Base-by-base conservation (phyloP, 1,140 invertebrate genomes). In the Ooceraea biroi region DNA sequence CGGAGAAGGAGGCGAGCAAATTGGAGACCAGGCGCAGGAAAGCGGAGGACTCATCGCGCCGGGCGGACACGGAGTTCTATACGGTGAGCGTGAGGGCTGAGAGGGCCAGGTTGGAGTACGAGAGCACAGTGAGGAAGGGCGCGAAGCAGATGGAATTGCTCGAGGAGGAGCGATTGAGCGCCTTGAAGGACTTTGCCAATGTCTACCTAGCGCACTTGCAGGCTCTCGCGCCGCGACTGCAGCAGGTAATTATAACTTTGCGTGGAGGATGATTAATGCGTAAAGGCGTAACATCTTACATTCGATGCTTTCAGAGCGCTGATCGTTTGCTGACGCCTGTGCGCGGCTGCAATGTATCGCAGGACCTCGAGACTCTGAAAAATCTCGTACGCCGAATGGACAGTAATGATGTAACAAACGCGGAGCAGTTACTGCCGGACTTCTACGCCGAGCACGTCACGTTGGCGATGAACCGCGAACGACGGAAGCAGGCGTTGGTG, bases 381-480 rank as follows among this genome's bases (percentile, higher is more conserved):
- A 95, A 96, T 89, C 94, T 96, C 50, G 96, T 95, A 89, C 96
- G 95, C 55, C 94, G 96, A 72, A 90, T 94, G 50, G 93, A 94
- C 60, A 92, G 86, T 50, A 91, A 91, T 82, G 93, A 94, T 7
- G 73, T 52, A 27, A 85, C 90, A 8, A 93, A 88, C 36, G 88
- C 96, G 4, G 97, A 99, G 92, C 98, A 99, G 93, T 95, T 98
- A 36, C 93, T 99, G 50, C 97, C 98, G 0, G 98, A 99, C 92
- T 99, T 98, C 94, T 99, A 98, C 94, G 98, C 98, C 83, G 98
- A 99, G 94, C 98, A 99, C 94, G 96, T 97, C 69, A 98, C 97
- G 1, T 96, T 99, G 85, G 97, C 97, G 14, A 99, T 99, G 98
- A 98, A 99, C 92, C 95, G 96, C 71, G 98, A 99, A 90, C 94